These are phyloP conservation scores for Menidia beryllina DNA, from an alignment of 2,113 vertebrate species.

Conservation along the genomic window DNA sequence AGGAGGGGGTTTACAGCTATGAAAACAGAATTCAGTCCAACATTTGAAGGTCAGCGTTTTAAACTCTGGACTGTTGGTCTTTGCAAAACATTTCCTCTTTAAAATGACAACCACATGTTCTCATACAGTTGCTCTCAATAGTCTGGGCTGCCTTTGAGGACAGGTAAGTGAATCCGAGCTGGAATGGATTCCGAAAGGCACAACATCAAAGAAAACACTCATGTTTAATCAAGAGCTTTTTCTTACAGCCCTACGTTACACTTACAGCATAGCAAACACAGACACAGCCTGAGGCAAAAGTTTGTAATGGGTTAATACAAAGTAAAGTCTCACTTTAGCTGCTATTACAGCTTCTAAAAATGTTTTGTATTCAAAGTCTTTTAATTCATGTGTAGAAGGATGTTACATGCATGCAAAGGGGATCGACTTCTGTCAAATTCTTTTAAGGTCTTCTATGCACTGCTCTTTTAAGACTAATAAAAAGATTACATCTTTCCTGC, in stretches of 20 bases:
- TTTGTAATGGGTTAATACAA: background rate
- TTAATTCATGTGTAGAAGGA: background rate
- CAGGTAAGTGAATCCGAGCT: background rate
- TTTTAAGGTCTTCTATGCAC: background rate
- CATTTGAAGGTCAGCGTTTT: conserved; percentile 55
- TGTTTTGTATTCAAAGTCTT: background rate
- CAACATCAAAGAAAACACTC: background rate
- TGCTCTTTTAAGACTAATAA: background rate
- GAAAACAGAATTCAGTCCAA: conserved; percentile 67
- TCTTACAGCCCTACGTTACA: background rate
- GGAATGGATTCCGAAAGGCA: background rate
- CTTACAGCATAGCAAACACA: background rate
- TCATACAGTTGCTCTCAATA: background rate
- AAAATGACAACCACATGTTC: conserved; percentile 32
- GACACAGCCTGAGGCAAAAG: background rate
- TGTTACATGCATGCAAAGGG: background rate
- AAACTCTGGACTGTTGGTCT: background rate
- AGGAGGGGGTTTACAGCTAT: conserved; percentile 64
- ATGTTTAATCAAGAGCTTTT: background rate
- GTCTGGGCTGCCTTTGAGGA: background rate
- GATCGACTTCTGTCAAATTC: background rate
- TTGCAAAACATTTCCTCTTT: conserved; percentile 26
- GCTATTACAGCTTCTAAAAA: background rate
- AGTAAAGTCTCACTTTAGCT: background rate
- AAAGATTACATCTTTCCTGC: background rate